A percentile compares a stretch with the other conserved stretches of the same genome.
Evolutionary conservation across 2,888 invertebrate species (phyloP).

Genomic region (Mesodorylaimus sp.): DNA sequence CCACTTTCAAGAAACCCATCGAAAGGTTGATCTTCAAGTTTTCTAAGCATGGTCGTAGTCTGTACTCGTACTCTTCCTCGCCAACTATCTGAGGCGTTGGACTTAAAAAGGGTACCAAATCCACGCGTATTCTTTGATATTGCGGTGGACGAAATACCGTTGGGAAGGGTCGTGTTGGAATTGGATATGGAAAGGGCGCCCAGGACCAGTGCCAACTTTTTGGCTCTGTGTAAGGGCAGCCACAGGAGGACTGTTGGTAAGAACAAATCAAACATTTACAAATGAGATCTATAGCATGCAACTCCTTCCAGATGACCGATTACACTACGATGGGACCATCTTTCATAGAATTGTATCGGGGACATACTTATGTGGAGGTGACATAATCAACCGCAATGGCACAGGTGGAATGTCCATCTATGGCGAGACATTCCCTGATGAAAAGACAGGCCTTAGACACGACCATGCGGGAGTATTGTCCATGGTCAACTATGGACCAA

Average conservation of each 20-base stretch:
- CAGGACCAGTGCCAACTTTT: slow-evolving; percentile 4
- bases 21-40: too few species aligned
- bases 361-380: slow-evolving; percentile 5
- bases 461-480: slow-evolving; percentile 4
- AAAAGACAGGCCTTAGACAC: neutral
- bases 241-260: too few species aligned
- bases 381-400: slow-evolving; percentile 6
- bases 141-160: too few species aligned
- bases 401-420: slow-evolving; percentile 9
- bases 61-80: too few species aligned
- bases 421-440: slow-evolving; percentile 4
- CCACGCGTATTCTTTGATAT: too few species aligned
- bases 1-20: too few species aligned
- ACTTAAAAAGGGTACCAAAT: too few species aligned
- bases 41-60: too few species aligned
- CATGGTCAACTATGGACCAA: slow-evolving; percentile 9
- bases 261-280: too few species aligned
- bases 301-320: neutral
- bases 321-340: slow-evolving; percentile 1
- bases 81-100: too few species aligned
- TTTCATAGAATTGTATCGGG: neutral
- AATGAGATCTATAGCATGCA: neutral
- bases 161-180: too few species aligned
- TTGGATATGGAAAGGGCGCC: too few species aligned
- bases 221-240: neutral